phyloP scores from a whole-genome alignment of 1,140 invertebrate genomes.

The Heliconius melpomene region DNA sequence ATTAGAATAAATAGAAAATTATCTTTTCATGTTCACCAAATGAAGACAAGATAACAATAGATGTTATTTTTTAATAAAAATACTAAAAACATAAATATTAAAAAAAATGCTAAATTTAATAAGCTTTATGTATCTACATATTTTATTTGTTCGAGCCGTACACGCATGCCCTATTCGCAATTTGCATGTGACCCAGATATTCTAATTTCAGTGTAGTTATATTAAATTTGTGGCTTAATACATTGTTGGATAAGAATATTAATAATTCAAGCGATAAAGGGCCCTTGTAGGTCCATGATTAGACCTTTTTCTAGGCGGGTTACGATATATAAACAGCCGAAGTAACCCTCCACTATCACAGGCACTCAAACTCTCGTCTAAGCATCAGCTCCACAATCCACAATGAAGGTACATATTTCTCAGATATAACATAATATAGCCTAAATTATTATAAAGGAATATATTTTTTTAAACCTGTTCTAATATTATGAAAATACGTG shows the following conservation, averaged over 20 bases:
- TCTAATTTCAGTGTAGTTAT: slow-evolving; percentile 29
- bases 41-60: no score
- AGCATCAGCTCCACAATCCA: slow-evolving; percentile 49
- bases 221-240: slow-evolving; percentile 43
- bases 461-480: no score
- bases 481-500: no score
- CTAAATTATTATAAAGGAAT: not conserved
- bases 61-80: not conserved
- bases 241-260: slow-evolving; percentile 44
- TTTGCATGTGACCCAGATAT: slow-evolving; percentile 38
- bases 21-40: not conserved
- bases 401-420: slow-evolving; percentile 62
- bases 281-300: slow-evolving; percentile 54
- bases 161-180: slow-evolving; percentile 20
- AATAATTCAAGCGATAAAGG: slow-evolving; percentile 56
- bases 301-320: slow-evolving; percentile 33
- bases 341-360: slow-evolving; percentile 60
- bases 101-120: not conserved
- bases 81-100: not conserved
- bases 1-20: not conserved
- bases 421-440: not conserved
- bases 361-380: slow-evolving; percentile 38
- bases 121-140: not conserved
- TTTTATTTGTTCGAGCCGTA: not conserved
- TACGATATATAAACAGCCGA: slow-evolving; percentile 54